Evolutionary conservation across 2,113 vertebrate genomes (phyloP).

Genomic region (Macquaria ambigua): DNA sequence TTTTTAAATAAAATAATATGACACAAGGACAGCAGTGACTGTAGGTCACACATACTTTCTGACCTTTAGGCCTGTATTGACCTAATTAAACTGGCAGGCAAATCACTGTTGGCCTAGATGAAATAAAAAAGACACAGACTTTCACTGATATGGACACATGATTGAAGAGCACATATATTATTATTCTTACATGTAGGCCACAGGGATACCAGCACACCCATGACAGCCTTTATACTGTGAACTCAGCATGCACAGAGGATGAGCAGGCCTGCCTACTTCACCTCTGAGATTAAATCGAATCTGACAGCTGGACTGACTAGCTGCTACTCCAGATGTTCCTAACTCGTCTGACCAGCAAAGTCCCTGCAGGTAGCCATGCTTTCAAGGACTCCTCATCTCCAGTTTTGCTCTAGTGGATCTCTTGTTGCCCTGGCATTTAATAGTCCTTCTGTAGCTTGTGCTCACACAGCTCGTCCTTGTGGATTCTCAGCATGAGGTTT

Average conservation of each 20-base stretch:
- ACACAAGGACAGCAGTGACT: neutral
- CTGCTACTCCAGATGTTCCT: constrained; percentile 68
- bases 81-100: constrained; percentile 26
- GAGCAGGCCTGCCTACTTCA: constrained; percentile 44
- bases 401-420: neutral
- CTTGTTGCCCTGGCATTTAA: constrained; percentile 44
- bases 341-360: constrained; percentile 42
- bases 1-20: neutral
- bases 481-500: constrained; percentile 21
- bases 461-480: neutral
- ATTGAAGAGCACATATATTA: no score
- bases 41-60: constrained; percentile 2
- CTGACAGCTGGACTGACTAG: constrained; percentile 67
- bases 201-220: neutral
- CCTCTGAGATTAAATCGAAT: constrained; percentile 60
- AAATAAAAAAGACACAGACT: neutral
- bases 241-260: constrained; percentile 51
- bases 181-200: no score
- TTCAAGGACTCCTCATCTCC: constrained; percentile 53
- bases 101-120: neutral
- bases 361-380: constrained; percentile 55
- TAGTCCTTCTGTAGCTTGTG: constrained; percentile 18
- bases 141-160: no score
- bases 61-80: constrained; percentile 2
- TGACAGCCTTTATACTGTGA: constrained; percentile 34